Evolutionary conservation across 1,140 invertebrate genomes (phyloP), one percentile per base, ranked within the genome.

Genomic region (Alviniconcha marisindica): DNA sequence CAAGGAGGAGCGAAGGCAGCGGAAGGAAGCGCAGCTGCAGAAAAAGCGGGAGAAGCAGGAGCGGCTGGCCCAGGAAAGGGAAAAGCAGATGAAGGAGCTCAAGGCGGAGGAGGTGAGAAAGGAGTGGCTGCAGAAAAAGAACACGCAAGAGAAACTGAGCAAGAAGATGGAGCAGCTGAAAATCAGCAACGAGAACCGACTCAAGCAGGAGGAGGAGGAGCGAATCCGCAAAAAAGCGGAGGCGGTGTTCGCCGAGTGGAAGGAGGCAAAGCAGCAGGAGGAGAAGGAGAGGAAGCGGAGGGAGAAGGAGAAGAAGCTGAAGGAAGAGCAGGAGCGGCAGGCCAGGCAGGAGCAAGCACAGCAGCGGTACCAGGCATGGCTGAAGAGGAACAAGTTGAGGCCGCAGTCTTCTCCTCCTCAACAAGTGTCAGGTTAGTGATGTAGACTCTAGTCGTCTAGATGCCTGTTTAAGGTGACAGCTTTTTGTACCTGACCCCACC

Each of bases 41-140:
- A 87, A 89, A 76, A 85, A 81, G 77, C 83, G 88, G 77, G 76
- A 87, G 31, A 86, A 86, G 84, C 51, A 81, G 66, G 78, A 87
- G 36, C 86, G 87, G 84, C 77, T 82, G 73, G 81, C 85, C 56
- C 82, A 89, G 71, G 83, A 85, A 77, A 77, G 82, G 40, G 77
- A 87, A 28, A 88, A 90, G 79, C 48, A 87, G 73, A 80, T 77
- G 28, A 88, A 88, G 76, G 44, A 84, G 44, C 56, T 74, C n/a
- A 86, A 87, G 82, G 85, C 85, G 28, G 85, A 87, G 42, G 83
- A 85, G 60, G 69, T 86, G 24, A 38, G 82, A 74, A 71, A 87
- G 56, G 87, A 90, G 44, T 90, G 89, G 89, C 48, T 88, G 28
- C 83, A 87, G 56, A 85, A 86, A 77, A 90, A 90, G 80, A 85